Evolutionary conservation across 2,797 vertebrate species (phyloP).

Genomic region (Galago senegalensis): DNA sequence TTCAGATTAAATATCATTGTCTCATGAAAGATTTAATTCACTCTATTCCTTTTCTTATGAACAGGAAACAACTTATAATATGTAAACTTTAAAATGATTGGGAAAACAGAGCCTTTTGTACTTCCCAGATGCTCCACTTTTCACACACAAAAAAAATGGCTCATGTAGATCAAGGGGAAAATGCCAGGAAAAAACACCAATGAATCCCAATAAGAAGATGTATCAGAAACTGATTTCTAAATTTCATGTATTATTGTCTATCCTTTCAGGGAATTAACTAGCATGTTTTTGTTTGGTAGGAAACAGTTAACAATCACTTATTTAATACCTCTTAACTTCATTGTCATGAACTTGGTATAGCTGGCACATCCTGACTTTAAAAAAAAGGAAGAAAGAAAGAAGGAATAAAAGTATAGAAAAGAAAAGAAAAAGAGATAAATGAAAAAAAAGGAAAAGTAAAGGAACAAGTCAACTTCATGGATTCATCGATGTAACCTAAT

Average conservation of each 20-base stretch:
- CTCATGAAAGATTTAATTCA: neutral
- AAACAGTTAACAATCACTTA: neutral
- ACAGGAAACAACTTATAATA: neutral
- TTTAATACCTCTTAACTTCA: neutral
- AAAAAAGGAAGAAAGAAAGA: neutral
- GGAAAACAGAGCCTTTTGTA: neutral
- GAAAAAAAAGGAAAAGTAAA: neutral
- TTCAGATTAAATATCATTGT: neutral
- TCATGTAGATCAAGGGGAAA: neutral
- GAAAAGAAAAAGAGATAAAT: accelerated
- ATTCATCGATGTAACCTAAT: neutral
- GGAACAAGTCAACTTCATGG: neutral
- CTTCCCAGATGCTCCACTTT: neutral
- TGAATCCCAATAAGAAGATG: neutral
- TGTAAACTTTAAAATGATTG: neutral
- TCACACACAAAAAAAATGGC: neutral
- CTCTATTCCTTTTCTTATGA: neutral
- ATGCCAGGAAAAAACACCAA: neutral
- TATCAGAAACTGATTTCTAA: neutral
- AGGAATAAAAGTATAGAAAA: neutral
- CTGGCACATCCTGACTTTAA: neutral
- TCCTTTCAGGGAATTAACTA: neutral
- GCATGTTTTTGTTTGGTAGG: neutral
- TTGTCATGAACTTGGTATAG: neutral
- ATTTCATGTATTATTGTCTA: neutral